Evolutionary conservation across 2,888 invertebrate species (phyloP).

Genomic region (Neelides folsomi): DNA sequence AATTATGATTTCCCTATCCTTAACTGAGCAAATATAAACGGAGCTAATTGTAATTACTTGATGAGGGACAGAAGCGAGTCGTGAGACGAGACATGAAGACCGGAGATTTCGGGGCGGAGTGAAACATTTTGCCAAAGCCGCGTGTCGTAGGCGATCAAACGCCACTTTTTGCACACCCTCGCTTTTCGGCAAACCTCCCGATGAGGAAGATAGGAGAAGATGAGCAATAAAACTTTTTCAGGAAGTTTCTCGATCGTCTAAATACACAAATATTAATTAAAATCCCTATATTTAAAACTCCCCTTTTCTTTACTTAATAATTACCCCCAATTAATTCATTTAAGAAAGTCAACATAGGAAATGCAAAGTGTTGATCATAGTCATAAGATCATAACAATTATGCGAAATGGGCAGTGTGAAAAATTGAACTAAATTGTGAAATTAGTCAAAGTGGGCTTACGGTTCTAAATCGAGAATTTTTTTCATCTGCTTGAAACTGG

Average conservation of each 20-base stretch:
- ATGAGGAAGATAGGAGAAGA: constrained; percentile 87
- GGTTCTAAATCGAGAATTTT: constrained; percentile 30
- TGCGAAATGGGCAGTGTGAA: too few species aligned
- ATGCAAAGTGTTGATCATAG: neutral
- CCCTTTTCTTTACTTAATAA: neutral
- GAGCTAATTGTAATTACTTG: too few species aligned
- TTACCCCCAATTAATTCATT: neutral
- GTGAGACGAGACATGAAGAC: constrained; percentile 75
- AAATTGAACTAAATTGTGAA: constrained; percentile 1
- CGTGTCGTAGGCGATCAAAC: constrained; percentile 87
- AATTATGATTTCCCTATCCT: too few species aligned
- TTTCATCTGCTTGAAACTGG: constrained; percentile 39
- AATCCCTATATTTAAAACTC: neutral
- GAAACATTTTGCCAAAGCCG: constrained; percentile 92
- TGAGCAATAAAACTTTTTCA: constrained; percentile 85
- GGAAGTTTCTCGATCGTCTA: constrained; percentile 93
- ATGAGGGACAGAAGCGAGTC: constrained; percentile 78
- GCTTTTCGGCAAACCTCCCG: constrained; percentile 89
- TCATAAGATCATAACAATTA: too few species aligned
- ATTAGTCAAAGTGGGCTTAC: constrained; percentile 15
- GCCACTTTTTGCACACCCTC: constrained; percentile 89
- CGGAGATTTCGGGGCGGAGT: constrained; percentile 88
- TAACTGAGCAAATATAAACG: too few species aligned
- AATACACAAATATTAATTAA: constrained; percentile 35
- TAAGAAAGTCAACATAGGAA: too few species aligned